Conservation (phyloP, 2,113 vertebrate species). For the Pholis gunnellus region DNA sequence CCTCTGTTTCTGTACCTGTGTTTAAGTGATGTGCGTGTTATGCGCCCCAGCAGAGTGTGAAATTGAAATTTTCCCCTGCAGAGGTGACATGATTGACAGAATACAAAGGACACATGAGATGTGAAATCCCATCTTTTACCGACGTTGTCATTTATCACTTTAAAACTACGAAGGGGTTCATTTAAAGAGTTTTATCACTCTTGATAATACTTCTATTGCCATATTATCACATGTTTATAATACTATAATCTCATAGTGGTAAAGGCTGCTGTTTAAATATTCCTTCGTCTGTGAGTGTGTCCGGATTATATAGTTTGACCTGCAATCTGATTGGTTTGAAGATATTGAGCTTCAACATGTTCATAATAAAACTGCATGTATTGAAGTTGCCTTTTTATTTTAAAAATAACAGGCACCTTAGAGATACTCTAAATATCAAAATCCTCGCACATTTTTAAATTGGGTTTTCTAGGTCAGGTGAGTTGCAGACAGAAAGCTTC, state of each 20-base stretch:
- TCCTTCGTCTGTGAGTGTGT: not conserved
- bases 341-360: not conserved
- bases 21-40: slow-evolving; percentile 59
- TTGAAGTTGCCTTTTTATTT: not conserved
- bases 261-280: not conserved
- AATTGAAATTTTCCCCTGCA: slow-evolving; percentile 74
- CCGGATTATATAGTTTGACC: not conserved
- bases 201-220: not conserved
- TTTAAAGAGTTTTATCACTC: not conserved
- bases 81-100: slow-evolving; percentile 64
- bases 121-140: slow-evolving; percentile 59
- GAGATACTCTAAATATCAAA: not conserved
- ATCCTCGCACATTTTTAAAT: not conserved
- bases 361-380: not conserved
- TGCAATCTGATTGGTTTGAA: not conserved
- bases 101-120: slow-evolving; percentile 49
- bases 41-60: slow-evolving; percentile 77
- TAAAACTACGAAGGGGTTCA: not conserved
- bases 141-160: slow-evolving; percentile 25
- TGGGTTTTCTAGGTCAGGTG: not conserved
- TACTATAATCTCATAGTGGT: not conserved
- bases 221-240: not conserved
- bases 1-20: slow-evolving; percentile 38
- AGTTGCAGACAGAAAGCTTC: not conserved
- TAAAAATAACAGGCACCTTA: not conserved